Evolutionary conservation across 2,888 invertebrate species (phyloP), one percentile per base, ranked within the genome.

Genomic region (Erpobdella octoculata): DNA sequence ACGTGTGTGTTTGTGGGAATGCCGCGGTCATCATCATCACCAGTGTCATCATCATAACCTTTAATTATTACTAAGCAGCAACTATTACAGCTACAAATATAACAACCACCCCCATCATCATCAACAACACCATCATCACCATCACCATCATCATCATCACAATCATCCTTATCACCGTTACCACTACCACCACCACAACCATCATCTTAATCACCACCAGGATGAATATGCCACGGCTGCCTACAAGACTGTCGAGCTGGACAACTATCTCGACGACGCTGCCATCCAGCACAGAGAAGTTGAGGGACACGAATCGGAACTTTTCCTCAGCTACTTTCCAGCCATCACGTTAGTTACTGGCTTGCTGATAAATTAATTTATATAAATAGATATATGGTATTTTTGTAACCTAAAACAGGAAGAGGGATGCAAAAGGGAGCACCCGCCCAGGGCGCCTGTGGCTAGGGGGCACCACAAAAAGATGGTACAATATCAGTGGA

Each of bases 161-260:
- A n/a, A n/a, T n/a, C n/a, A n/a, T n/a, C n/a, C n/a, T n/a, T n/a
- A n/a, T n/a, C n/a, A n/a, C n/a, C n/a, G n/a, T n/a, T n/a, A n/a
- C n/a, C n/a, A n/a, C n/a, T n/a, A n/a, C n/a, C n/a, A n/a, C n/a
- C n/a, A n/a, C n/a, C n/a, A n/a, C n/a, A n/a, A n/a, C n/a, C n/a
- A n/a, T n/a, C n/a, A n/a, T n/a, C n/a, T n/a, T n/a, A n/a, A n/a
- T n/a, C n/a, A n/a, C n/a, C n/a, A 9, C 64, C n/a, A 73, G 73
- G 83, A 83, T 74, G 83, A 83, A 74, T 83, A 83, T 71, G 82
- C 81, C 5, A 81, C 81, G 1, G 83, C 82, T 0, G 83, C 83
- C 18, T 83, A 83, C 78, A 83, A 83, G 76, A 83, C 83, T 1
- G 83, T 83, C 2, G 83, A 83, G 71, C 76, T 83, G 62, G 83